Conservation (phyloP, 1,140 invertebrate species). For the Agraylea sexmaculata region DNA sequence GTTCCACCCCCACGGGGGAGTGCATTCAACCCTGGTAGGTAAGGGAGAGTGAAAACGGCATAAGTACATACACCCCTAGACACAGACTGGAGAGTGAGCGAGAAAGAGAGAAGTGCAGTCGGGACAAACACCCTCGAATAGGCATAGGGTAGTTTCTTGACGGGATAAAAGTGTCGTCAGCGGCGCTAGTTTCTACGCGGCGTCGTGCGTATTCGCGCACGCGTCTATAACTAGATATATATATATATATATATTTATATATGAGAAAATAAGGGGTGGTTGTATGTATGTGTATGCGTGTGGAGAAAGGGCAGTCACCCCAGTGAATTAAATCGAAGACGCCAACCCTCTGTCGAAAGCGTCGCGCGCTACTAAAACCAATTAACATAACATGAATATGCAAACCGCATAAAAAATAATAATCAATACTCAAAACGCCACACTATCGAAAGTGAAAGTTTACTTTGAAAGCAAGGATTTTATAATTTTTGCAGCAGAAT, state of each 20-base stretch:
- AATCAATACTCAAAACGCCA: not conserved
- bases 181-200: too few species aligned
- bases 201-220: too few species aligned
- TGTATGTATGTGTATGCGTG: too few species aligned
- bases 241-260: too few species aligned
- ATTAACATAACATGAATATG: conserved; percentile 23
- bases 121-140: too few species aligned
- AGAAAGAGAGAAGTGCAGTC: too few species aligned
- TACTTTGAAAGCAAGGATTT: not conserved
- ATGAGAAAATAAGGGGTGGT: too few species aligned
- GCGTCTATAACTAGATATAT: too few species aligned
- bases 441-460: not conserved
- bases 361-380: conserved; percentile 4
- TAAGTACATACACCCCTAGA: too few species aligned
- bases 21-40: conserved; percentile 23
- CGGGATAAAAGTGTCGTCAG: too few species aligned
- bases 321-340: conserved; percentile 19
- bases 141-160: too few species aligned
- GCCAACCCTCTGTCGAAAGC: conserved; percentile 9
- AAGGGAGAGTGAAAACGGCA: conserved; percentile 23
- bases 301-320: conserved; percentile 17
- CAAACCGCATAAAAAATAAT: conserved; percentile 7
- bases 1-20: conserved; percentile 10
- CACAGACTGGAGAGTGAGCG: too few species aligned
- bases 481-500: conserved; percentile 5